These are phyloP conservation scores for Micronycteris hirsuta DNA, from an alignment of 2,113 vertebrate species.

Conservation along the genomic window DNA sequence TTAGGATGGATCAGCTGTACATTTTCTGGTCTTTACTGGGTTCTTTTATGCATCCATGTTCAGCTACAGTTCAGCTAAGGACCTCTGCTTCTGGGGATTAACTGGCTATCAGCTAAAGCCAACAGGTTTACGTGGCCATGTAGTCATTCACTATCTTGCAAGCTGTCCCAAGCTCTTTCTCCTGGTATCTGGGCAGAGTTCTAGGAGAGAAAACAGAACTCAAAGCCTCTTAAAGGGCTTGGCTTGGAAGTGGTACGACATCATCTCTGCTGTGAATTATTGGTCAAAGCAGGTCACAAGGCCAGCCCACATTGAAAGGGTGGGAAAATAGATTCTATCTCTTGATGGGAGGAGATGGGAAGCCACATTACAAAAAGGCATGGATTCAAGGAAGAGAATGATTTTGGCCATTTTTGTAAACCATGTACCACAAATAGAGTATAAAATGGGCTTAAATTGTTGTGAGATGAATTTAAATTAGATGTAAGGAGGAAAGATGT, in stretches of 20 bases:
- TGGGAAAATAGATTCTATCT: neutral
- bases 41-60: neutral
- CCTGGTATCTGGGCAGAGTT: neutral
- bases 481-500: neutral
- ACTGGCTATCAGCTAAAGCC: neutral
- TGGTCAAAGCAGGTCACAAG: neutral
- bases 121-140: neutral
- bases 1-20: neutral
- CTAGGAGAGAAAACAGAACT: slow-evolving; percentile 5
- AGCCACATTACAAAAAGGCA: neutral
- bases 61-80: neutral
- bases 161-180: neutral
- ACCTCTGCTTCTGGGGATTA: neutral
- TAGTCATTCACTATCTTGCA: neutral
- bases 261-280: neutral
- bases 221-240: neutral
- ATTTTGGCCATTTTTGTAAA: neutral
- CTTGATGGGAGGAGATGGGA: neutral
- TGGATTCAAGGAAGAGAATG: neutral
- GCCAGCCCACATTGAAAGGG: neutral
- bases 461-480: neutral
- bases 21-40: neutral
- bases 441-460: neutral
- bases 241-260: neutral
- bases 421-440: neutral